Conservation (phyloP, 2,797 vertebrate genomes). For the Leptoclinus maculatus region DNA sequence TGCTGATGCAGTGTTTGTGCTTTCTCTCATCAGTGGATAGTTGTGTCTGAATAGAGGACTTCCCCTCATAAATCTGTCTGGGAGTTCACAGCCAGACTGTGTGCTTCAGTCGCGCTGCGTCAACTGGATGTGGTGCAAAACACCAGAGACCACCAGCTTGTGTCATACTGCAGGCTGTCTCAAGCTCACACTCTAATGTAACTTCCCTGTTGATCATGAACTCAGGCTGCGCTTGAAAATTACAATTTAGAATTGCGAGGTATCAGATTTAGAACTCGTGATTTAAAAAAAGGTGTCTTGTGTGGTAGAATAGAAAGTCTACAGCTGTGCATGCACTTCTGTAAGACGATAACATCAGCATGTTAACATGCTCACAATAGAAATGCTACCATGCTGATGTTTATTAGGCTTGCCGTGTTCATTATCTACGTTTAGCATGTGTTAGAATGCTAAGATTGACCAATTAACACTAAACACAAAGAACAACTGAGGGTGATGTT, state of each 20-base stretch:
- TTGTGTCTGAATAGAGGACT: conserved; percentile 56
- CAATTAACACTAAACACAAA: neutral
- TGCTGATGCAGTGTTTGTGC: conserved; percentile 69
- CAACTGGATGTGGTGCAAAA: conserved; percentile 19
- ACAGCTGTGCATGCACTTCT: neutral
- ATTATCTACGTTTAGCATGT: neutral
- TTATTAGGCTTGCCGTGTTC: neutral
- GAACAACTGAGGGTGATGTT: neutral
- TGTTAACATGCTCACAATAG: neutral
- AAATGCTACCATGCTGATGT: neutral
- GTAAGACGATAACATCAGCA: neutral
- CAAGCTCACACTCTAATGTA: conserved; percentile 1
- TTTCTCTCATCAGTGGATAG: conserved; percentile 52
- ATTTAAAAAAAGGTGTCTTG: neutral
- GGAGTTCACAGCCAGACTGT: conserved; percentile 29
- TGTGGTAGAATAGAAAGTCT: neutral
- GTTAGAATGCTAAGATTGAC: neutral
- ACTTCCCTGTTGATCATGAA: conserved; percentile 12
- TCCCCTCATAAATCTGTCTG: conserved; percentile 56
- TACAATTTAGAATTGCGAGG: conserved; percentile 8
- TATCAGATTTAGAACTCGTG: conserved; percentile 1
- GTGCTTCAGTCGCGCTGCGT: conserved; percentile 9
- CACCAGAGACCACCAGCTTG: neutral
- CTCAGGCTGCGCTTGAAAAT: conserved; percentile 16
- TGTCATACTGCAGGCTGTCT: conserved; percentile 15